Base-by-base conservation (phyloP, 37 sponge, comb jelly and placozoan genomes). In the Halisarca cf. caerulea region DNA sequence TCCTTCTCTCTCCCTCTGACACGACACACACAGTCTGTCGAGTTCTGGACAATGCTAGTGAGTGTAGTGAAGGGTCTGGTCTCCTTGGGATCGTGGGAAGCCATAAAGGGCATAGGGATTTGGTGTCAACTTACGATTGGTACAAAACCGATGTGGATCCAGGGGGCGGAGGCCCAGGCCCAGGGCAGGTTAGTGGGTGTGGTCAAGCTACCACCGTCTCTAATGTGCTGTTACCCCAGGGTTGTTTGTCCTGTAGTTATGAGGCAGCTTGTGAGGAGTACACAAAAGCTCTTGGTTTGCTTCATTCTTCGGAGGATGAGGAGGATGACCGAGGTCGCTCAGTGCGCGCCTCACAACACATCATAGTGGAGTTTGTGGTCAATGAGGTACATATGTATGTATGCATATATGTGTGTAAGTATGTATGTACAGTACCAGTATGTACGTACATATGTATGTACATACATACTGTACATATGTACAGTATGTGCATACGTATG, bases 251-350 rank as follows among this genome's bases (percentile, higher is more conserved):
- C 25, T 77, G 39, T 25, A 92, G 94, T 66, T 94, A 88, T 83
- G 94, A 94, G 84, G 79, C 64, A 23, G 94, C 94, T 23, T 88
- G 89, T 79, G 91, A 94, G 18, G 86, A 90, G 57, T 94, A 94
- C 66, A 40, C 81, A 32, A 90, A 90, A 74, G 68, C 89, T 27
- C 84, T 94, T 45, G 86, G 90, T 0, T n/a, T 80, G 32, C 75
- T 88, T 14, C 79, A 70, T 37, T 59, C 80, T 37, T 39, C 61
- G 32, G 78, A 23, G 0, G 86, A 86, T 3, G 64, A 71, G 37
- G 64, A 69, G 14, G 66, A 66, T 15, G 58, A 34, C 0, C 60
- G 61, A 2, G 28, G 75, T 35, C 11, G 24, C 7, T 6, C 83
- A 2, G 38, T 68, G 20, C 78, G 43, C 18, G 47, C 82, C 32